Evolutionary conservation across 2,113 vertebrate genomes (phyloP).

Genomic region (Ovis aries): DNA sequence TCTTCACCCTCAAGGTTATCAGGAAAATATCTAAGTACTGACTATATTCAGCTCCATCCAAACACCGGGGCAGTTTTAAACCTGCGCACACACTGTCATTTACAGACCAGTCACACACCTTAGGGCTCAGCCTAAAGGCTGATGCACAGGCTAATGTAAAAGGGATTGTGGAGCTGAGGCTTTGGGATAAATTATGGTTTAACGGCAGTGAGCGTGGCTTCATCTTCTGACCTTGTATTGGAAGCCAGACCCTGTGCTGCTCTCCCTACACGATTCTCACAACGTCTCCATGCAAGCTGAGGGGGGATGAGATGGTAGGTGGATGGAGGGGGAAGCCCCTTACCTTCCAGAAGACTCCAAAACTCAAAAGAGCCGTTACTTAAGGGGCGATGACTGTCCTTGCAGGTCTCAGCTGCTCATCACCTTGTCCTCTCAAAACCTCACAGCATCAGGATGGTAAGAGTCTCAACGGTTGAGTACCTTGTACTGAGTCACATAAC

Average conservation of each 20-base stretch:
- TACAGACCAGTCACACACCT: neutral
- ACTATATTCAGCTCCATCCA: neutral
- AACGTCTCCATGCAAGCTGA: neutral
- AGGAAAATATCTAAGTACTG: neutral
- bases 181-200: neutral
- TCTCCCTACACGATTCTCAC: neutral
- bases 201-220: accelerated
- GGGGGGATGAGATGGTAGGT: neutral
- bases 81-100: accelerated
- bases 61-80: neutral
- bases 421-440: neutral
- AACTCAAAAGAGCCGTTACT: neutral
- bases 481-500: neutral
- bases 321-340: neutral
- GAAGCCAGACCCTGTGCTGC: neutral
- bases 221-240: neutral
- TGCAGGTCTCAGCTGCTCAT: neutral
- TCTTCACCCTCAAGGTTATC: neutral
- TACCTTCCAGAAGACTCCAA: neutral
- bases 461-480: neutral
- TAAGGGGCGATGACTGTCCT: neutral
- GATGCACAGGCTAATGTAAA: neutral
- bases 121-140: neutral
- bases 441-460: neutral
- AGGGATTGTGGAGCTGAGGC: neutral